A percentile compares a stretch with the other conserved stretches of the same genome.
Evolutionary conservation across 2,797 vertebrate genomes (phyloP).

Genomic region (Saxicola maurus): DNA sequence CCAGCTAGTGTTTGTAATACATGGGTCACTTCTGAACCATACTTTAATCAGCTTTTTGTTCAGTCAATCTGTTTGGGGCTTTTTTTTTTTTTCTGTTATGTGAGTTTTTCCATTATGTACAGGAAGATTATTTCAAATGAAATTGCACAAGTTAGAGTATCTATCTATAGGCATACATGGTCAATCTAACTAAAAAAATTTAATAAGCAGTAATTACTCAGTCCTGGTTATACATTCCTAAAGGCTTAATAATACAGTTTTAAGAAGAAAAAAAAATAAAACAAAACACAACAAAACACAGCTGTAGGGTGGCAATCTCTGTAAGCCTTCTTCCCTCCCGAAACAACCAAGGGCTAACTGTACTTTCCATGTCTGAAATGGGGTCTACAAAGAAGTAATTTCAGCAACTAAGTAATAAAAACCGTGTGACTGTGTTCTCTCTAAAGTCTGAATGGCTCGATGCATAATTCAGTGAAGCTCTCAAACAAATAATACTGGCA

Average conservation of each 20-base stretch:
- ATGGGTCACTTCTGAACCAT: constrained; percentile 47
- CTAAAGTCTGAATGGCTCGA: neutral
- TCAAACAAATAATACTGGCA: constrained; percentile 36
- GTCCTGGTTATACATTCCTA: constrained; percentile 72
- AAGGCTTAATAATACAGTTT: constrained; percentile 67
- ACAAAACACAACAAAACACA: constrained; percentile 19
- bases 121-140: constrained; percentile 65
- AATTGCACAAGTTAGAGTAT: constrained; percentile 63
- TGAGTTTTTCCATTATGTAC: constrained; percentile 62
- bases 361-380: neutral
- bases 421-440: neutral
- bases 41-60: constrained; percentile 5
- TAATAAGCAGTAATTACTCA: constrained; percentile 69
- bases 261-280: constrained; percentile 10
- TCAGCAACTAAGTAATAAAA: neutral
- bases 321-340: constrained; percentile 25
- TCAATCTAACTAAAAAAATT: constrained; percentile 65
- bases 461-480: neutral
- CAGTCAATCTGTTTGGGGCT: constrained; percentile 45
- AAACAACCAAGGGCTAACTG: constrained; percentile 50
- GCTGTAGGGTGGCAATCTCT: constrained; percentile 55
- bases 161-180: constrained; percentile 64
- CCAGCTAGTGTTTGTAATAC: constrained; percentile 37
- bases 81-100: neutral
- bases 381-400: neutral